Percentiles rank a stretch among this genome's conserved stretches.
Conservation (phyloP, 30 jellyfish, hydroid and myxozoan species). For the Hydractinia symbiolongicarpus region DNA sequence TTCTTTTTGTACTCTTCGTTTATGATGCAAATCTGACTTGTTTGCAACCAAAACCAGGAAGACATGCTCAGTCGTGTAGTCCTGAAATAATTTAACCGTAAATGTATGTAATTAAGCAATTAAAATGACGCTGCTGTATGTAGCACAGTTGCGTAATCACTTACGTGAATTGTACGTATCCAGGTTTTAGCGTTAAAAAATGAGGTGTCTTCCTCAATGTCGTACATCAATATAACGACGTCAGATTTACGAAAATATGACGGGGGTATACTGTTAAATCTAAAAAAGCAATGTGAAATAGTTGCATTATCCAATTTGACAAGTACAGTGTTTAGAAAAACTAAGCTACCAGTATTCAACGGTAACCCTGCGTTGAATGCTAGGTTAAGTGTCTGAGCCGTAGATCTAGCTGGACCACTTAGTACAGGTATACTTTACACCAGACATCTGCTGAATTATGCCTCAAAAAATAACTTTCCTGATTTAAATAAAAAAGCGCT, state of each 20-base stretch:
- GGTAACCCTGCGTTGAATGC: too few species aligned
- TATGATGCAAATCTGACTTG: conserved; percentile 65
- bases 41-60: conserved; percentile 69
- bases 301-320: too few species aligned
- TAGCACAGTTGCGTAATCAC: not conserved
- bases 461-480: too few species aligned
- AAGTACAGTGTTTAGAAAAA: not conserved
- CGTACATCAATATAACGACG: conserved; percentile 73
- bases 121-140: not conserved
- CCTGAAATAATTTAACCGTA: conserved; percentile 21
- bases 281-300: conserved; percentile 8
- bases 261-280: conserved; percentile 86
- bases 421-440: too few species aligned
- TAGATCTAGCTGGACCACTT: too few species aligned
- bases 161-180: conserved; percentile 65
- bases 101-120: not conserved
- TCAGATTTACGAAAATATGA: conserved; percentile 86
- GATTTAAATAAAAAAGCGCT: too few species aligned
- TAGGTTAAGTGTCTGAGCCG: too few species aligned
- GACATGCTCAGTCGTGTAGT: conserved; percentile 71
- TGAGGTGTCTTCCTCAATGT: conserved; percentile 51
- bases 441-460: too few species aligned
- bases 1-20: conserved; percentile 51
- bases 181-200: conserved; percentile 62
- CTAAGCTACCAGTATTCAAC: too few species aligned